Evolutionary conservation across 1,140 invertebrate genomes (phyloP).

Genomic region (Pachyrhynchus sulphureomaculatus): DNA sequence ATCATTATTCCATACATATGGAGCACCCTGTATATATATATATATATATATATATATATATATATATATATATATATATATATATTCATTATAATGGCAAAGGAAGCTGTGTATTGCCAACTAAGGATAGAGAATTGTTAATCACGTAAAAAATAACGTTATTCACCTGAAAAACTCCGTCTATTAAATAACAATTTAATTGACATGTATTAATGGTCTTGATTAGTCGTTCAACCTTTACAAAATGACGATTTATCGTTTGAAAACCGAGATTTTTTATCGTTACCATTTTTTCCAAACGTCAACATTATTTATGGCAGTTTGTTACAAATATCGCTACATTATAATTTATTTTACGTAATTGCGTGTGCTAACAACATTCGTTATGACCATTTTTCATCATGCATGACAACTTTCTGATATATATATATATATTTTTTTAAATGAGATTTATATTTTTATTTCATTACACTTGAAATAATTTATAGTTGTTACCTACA

Average conservation of each 20-base stretch:
- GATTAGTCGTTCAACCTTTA: slow-evolving; percentile 20
- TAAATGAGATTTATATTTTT: no score
- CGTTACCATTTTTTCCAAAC: slow-evolving; percentile 6
- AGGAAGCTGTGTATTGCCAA: no score
- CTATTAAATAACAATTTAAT: slow-evolving; percentile 31
- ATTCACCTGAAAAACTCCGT: not conserved
- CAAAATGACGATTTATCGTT: slow-evolving; percentile 20
- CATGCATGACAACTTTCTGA: not conserved
- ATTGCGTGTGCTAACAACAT: slow-evolving; percentile 25
- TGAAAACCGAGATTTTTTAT: slow-evolving; percentile 18
- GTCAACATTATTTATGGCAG: slow-evolving; percentile 17
- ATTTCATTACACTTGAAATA: no score
- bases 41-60: no score
- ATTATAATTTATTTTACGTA: slow-evolving; percentile 27
- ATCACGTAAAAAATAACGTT: no score
- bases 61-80: no score
- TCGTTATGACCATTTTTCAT: slow-evolving; percentile 18
- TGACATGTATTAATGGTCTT: slow-evolving; percentile 36
- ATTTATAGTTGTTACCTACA: no score
- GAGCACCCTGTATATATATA: no score
- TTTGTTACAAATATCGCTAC: slow-evolving; percentile 20
- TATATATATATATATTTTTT: no score
- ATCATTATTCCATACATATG: no score
- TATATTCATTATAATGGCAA: no score
- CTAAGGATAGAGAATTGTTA: no score